Evolutionary conservation across 2,888 invertebrate genomes (phyloP), one percentile per base, ranked within the genome.

Genomic region (Therioaphis trifolii): DNA sequence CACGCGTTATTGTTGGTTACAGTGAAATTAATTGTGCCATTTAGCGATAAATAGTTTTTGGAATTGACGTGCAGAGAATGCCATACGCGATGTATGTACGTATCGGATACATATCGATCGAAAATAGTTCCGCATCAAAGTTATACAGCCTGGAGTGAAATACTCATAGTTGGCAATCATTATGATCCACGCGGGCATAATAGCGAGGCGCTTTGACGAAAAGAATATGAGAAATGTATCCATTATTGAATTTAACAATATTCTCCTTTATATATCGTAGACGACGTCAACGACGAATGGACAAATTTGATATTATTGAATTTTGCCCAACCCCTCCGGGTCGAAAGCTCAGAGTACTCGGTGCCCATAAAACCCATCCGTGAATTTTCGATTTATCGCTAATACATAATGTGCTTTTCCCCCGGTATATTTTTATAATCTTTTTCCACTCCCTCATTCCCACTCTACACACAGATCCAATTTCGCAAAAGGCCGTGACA

Each of bases 401-500:
- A 75, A 82, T 72, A 61, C 75, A 52, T 82, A 74, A 63, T 24
- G 82, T 35, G 61, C 46, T 75, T 49, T 75, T 46, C n/a, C 40
- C 18, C 21, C 52, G 46, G 35, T 66, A 49, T 82, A 74, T 82
- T 74, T 61, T 82, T 74, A 82, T 82, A 63, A 82, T 63, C 82
- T 29, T 63, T 15, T 77, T 9, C 52, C n/a, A 24, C 9, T 21
- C 14, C 24, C 27, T 4, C 46, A n/a, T 49, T 14, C 15, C 58
- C 27, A 9, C 24, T 3, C 27, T 24, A 12, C 21, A 46, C 24
- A 9, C 66, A 35, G 78, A 79, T 79, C 58, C 79, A 79, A 79
- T 79, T 79, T 79, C 58, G 69, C 55, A 58, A 79, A 71, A 79
- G 79, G 79, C 69, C 79, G 79, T 79, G 79, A 79, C 78, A 55